These are phyloP conservation scores for Leptinotarsa haldemani DNA, from an alignment of 2,888 invertebrate genomes.

Conservation along the genomic window DNA sequence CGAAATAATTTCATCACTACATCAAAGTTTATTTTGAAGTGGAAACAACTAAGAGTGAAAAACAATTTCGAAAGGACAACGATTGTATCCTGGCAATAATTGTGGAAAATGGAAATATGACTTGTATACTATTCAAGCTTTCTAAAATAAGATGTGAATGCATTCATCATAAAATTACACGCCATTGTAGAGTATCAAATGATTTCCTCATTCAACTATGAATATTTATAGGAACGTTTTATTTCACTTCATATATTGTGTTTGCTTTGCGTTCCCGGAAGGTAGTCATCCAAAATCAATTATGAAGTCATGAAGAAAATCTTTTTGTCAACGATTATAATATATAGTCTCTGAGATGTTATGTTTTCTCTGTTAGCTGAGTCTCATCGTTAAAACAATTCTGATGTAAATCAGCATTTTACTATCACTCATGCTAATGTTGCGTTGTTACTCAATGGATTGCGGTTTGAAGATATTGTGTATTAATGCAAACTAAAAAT, in stretches of 20 bases:
- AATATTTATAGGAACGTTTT: neutral
- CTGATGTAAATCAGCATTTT: too few relatives aligned
- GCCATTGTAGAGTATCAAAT: neutral
- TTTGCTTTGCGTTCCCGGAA: neutral
- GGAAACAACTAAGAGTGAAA: neutral
- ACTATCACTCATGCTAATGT: too few relatives aligned
- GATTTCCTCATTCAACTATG: neutral
- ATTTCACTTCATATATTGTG: neutral
- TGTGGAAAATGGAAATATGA: neutral
- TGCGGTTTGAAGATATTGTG: neutral
- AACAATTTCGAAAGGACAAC: neutral
- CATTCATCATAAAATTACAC: neutral
- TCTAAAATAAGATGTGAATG: neutral
- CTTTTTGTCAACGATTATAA: neutral
- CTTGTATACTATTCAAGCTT: neutral
- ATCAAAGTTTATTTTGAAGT: neutral
- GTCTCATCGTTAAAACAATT: too few relatives aligned
- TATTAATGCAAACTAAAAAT: constrained; percentile 7
- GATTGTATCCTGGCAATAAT: neutral
- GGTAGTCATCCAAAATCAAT: neutral
- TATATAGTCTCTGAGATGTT: too few relatives aligned
- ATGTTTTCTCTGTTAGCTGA: too few relatives aligned
- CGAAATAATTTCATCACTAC: too few relatives aligned
- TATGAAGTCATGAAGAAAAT: neutral
- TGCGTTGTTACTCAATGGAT: too few relatives aligned